A percentile compares a stretch with the other conserved stretches of the same genome.
These are phyloP conservation scores for Sylvia borin DNA, from an alignment of 2,797 vertebrate species.

Conservation along the genomic window DNA sequence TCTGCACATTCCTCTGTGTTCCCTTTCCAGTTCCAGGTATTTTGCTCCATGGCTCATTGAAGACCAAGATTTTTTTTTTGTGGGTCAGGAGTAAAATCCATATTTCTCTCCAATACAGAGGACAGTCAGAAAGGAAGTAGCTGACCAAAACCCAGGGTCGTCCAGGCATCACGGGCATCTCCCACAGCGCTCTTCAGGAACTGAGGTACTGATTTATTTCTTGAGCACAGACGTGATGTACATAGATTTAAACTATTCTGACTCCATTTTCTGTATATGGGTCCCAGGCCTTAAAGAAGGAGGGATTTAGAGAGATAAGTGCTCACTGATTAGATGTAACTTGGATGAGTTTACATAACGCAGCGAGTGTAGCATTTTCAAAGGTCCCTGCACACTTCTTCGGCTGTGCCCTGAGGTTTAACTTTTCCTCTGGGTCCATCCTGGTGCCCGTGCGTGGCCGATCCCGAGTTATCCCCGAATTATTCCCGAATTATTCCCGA, in stretches of 20 bases:
- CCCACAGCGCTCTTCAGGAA: not conserved
- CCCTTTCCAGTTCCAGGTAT: not conserved
- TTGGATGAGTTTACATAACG: rapidly evolving
- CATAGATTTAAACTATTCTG: not conserved
- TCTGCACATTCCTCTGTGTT: not conserved
- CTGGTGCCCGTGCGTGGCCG: rapidly evolving
- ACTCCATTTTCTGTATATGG: not conserved
- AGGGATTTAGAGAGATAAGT: not conserved
- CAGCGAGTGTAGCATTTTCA: not conserved
- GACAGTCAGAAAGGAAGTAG: not conserved
- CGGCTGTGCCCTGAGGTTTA: not conserved
- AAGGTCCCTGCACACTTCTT: not conserved
- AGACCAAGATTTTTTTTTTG: slow-evolving; percentile 1
- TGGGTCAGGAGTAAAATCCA: not conserved
- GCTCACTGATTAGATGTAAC: not conserved
- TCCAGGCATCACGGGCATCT: not conserved
- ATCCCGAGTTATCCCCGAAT: rapidly evolving
- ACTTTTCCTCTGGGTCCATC: not conserved
- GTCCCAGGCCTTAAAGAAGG: not conserved
- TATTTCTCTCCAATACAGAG: not conserved
- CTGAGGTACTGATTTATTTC: not conserved
- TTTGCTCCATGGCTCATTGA: rapidly evolving
- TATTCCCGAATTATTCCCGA: rapidly evolving
- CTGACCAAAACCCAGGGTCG: not conserved
- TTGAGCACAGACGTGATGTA: not conserved